Evolutionary conservation across 64 coral and sea anemone genomes (phyloP), one percentile per base, ranked within the genome.

Genomic region (Hydrozoanthus tunicans): DNA sequence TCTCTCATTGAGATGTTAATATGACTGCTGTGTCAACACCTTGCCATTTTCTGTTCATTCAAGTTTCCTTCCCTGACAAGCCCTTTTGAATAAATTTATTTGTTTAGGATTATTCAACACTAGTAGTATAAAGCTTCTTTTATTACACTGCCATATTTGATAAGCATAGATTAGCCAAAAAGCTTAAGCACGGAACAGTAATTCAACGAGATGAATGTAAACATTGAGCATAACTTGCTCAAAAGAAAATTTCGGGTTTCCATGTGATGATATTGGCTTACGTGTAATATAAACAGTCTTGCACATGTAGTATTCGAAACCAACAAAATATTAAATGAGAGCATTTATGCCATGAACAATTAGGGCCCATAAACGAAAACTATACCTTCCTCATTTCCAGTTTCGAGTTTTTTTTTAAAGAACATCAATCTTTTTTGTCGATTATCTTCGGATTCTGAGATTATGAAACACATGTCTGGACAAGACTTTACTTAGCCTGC

Each of bases 71-170:
- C 83, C 43, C 59, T 88, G 53, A 73, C 20, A 24, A 73, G 9
- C 56, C 56, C 70, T 73, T 86, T 54, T 86, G 53, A 53, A 86
- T 88, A 60, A 59, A 58, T 57, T 58, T 86, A 67, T 73, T 86
- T 86, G 83, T 55, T 71, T 53, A 86, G 55, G 53, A 58, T 73
- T 56, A 73, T 74, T 73, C 69, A 88, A 75, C 57, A 25, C n/a
- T 60, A 73, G 11, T 26, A 71, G 57, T 25, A 67, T 71, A 11
- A 56, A 20, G 65, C 4, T 24, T 70, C 4, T 57, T 85, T 70
- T 15, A 15, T 53, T 85, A 69, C 51, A 56, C 12, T 27, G 20
- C 14, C 9, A 53, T 58, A 27, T 59, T 88, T 13, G 14, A 12
- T 4, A 13, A 4, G 14, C 9, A 76, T 10, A 52, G 43, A 43